Conservation (phyloP, 2,797 vertebrate genomes). For the Dermochelys coriacea region DNA sequence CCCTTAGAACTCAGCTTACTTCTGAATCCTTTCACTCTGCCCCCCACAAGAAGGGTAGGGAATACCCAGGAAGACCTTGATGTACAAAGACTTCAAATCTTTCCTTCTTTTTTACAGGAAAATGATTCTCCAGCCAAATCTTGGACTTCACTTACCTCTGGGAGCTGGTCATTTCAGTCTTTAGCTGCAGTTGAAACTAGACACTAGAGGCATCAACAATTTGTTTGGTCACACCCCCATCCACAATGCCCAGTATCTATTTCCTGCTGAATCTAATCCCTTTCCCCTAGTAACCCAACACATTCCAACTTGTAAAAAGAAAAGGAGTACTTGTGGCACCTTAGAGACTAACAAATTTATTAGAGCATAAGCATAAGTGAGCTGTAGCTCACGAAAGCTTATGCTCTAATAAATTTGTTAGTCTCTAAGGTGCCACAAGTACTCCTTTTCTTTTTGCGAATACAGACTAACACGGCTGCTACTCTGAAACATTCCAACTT, state of each 20-base stretch:
- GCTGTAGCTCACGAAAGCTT: no score
- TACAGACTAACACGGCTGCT: no score
- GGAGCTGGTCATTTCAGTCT: neutral
- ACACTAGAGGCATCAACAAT: neutral
- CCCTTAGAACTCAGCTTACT: neutral
- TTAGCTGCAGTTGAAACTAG: neutral
- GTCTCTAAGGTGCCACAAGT: no score
- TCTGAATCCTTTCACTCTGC: neutral
- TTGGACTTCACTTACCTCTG: neutral
- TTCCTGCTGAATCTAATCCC: neutral
- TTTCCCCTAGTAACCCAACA: neutral
- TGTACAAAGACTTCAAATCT: neutral
- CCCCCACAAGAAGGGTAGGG: neutral
- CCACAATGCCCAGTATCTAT: neutral
- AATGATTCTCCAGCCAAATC: neutral
- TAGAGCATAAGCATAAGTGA: no score
- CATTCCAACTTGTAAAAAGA: neutral
- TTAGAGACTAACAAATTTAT: no score
- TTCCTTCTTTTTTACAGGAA: neutral
- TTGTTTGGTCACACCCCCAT: neutral
- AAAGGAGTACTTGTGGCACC: no score
- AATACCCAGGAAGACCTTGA: neutral
- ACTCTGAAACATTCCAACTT: neutral
- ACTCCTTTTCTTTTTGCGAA: no score
- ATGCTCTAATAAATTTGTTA: no score